Percentiles rank a stretch among this genome's conserved stretches.
phyloP scores from a whole-genome alignment of 2,113 vertebrate genomes.

The Tenebrosternarchus preto region DNA sequence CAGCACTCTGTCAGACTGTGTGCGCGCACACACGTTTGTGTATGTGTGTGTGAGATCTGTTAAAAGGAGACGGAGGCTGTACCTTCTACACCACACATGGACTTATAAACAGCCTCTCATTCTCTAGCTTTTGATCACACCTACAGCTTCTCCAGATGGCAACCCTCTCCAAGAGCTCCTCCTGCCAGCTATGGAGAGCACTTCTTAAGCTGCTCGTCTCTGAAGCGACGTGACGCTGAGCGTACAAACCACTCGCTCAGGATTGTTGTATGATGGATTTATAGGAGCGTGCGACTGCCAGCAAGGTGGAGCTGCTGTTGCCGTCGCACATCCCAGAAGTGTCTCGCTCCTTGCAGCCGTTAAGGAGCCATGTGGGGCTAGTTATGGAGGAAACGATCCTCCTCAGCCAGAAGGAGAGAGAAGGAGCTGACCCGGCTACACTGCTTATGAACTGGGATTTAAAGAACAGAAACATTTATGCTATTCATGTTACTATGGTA shows the following conservation, averaged over 20 bases:
- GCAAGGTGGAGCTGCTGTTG: too few relatives aligned
- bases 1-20: constrained; percentile 28
- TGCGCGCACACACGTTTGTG: constrained; percentile 21
- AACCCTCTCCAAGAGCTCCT: not conserved
- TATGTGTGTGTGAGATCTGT: constrained; percentile 18
- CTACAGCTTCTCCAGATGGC: not conserved
- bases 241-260: not conserved
- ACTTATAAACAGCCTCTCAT: constrained; percentile 25
- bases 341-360: too few relatives aligned
- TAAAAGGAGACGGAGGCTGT: not conserved
- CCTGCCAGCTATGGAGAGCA: not conserved
- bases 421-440: too few relatives aligned
- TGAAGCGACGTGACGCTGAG: not conserved
- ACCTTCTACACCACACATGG: not conserved
- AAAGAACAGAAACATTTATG: too few relatives aligned
- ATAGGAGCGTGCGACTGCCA: too few relatives aligned
- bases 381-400: too few relatives aligned
- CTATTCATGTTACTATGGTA: too few relatives aligned
- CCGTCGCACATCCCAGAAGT: too few relatives aligned
- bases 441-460: too few relatives aligned
- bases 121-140: not conserved
- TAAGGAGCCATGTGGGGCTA: too few relatives aligned
- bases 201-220: not conserved
- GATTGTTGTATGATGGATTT: not conserved
- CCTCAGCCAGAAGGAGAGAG: too few relatives aligned